These are phyloP conservation scores for Busseola fusca DNA, from an alignment of 2,888 invertebrate genomes.

Conservation along the genomic window DNA sequence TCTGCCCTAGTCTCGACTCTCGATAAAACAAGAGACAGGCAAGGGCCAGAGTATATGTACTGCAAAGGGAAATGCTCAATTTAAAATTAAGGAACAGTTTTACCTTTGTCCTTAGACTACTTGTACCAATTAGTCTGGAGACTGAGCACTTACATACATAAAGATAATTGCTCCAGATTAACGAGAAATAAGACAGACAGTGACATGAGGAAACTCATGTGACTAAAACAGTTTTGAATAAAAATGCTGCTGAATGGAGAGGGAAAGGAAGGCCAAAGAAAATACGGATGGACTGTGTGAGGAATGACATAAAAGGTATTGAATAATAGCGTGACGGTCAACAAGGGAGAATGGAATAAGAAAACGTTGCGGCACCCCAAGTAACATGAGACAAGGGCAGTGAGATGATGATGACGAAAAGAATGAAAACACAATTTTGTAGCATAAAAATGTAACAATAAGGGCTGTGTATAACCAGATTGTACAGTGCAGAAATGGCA, in stretches of 20 bases:
- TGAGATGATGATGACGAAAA: neutral
- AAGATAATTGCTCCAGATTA: slow-evolving; percentile 4
- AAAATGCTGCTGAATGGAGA: no score
- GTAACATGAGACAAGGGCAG: neutral
- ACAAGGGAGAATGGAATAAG: neutral
- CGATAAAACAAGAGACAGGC: slow-evolving; percentile 39
- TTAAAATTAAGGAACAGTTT: slow-evolving; percentile 45
- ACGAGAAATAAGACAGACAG: neutral
- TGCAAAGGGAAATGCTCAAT: slow-evolving; percentile 54
- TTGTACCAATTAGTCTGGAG: slow-evolving; percentile 35
- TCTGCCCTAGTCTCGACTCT: slow-evolving; percentile 56
- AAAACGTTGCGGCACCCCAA: neutral
- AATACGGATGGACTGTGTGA: neutral
- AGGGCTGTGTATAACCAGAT: neutral
- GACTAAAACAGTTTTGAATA: no score
- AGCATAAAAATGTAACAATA: neutral
- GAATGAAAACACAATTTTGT: neutral
- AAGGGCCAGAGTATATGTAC: slow-evolving; percentile 51
- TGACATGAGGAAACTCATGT: neutral
- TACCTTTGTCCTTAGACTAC: slow-evolving; percentile 32
- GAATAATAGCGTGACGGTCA: neutral
- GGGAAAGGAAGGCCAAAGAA: neutral
- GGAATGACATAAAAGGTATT: neutral
- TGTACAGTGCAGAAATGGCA: slow-evolving; percentile 21
- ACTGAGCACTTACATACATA: neutral